Evolutionary conservation across 1,140 invertebrate species (phyloP), one percentile per base, ranked within the genome.

Genomic region (Nephila pilipes): DNA sequence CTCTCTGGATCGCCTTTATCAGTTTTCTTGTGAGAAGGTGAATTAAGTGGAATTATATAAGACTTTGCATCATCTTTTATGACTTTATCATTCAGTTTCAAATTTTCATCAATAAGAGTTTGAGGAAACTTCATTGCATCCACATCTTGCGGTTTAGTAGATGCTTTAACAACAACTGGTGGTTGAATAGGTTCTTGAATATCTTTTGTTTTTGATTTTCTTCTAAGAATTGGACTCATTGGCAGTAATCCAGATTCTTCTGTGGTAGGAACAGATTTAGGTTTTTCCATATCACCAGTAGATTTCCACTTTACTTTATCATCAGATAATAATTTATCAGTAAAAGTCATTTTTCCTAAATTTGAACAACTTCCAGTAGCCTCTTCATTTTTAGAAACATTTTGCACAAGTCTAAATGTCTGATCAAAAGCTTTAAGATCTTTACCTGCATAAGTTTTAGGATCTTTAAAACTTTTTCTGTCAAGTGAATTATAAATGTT

Each of bases 131-230:
- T 93, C 94, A 94, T 90, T 22, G 94, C 94, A 87, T 93, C 88
- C 14, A 94, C 63, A 93, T 94, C 94, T 75, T 94, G 92, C 1
- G 94, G 94, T 65, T 90, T 94, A 38, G 92, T 94, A 58, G 94
- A 94, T 25, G 83, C 94, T 36, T 93, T 94, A 14, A 94, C 92
- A 83, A 85, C 4, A 63, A 93, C 22, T 36, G 85, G 83, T 36
- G 87, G 90, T 14, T 87, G 18, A 10, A 38, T 18, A 22, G 60
- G 54, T 55, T 93, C 93, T 38, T 88, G 81, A 25, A 25, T 5
- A 25, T 93, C 94, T 65, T 85, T 75, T 29, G 63, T 65, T 85
- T 75, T 32, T 6, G 36, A 20, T 87, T 94, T 94, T 87, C 94
- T 55, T 12, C 92, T 20, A 16, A 94, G 36, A 65, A 94, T 94